Base-by-base conservation (phyloP, 2,797 vertebrate genomes). In the Sylvilagus floridanus region DNA sequence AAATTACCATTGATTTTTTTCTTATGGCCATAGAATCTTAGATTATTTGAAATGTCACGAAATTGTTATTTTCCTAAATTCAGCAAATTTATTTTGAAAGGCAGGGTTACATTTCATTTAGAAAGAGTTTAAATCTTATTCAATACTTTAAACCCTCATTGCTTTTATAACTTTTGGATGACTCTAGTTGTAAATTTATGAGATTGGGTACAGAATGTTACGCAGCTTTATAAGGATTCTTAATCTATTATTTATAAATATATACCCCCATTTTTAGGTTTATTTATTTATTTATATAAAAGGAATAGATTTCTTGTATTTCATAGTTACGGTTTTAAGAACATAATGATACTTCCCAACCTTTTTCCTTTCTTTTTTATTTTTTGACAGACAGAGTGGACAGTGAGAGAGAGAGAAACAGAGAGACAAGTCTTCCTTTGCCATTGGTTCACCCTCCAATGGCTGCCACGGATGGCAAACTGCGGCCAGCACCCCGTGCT, bases 61-160 rank as follows among this genome's bases (percentile, higher is more conserved):
- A 7, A 26, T 76, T 50, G 62, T 73, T 65, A 5, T 77, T 77
- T 92, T 93, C 94, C 35, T 82, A 42, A 96, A 88, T 89, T 60
- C 24, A 63, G 17, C 35, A 69, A 94, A 4, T 60, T 94, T 50
- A 71, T 22, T 93, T 93, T 88, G 14, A 63, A 22, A 76, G 26
- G 5, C 32, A 91, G 4, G 28, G 30, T 65, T 86, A 72, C 13
- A 26, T 63, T 93, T 95, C 32, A 91, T 84, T 89, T 77, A 88
- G 16, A 68, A 0, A 84, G 6, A 63, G 7, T 73, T 72, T 86
- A 89, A 77, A 78, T 93, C 14, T 26, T 14, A 9, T 24, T 71
- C 54, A 17, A 57, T 57, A 17, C 16, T 57, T 57, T 76, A 13
- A 30, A 52, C 91, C 87, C 7, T 90, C 14, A 54, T 65, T 81